A percentile compares a stretch with the other conserved stretches of the same genome.
These are phyloP conservation scores for Cheirogaleus medius DNA, from an alignment of 2,113 vertebrate genomes.

Conservation along the genomic window DNA sequence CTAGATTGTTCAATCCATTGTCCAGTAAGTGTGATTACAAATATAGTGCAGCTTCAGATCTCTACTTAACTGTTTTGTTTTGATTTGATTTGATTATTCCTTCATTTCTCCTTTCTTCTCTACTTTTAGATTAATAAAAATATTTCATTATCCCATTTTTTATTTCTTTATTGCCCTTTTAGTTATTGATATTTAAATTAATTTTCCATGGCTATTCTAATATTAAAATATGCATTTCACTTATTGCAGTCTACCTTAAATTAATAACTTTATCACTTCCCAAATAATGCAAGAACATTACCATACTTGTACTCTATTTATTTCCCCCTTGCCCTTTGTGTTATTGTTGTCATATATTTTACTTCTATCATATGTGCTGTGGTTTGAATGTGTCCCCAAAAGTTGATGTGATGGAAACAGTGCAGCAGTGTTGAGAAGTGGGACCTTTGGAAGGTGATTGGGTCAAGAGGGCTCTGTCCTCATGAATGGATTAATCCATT, in stretches of 20 bases:
- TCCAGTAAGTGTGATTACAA: neutral
- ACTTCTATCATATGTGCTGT: neutral
- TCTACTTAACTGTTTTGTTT: neutral
- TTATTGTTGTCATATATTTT: neutral
- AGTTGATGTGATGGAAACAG: neutral
- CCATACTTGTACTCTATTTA: neutral
- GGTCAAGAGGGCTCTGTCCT: neutral
- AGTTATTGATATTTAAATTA: neutral
- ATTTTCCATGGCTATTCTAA: neutral
- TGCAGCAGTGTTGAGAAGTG: neutral
- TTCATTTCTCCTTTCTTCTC: neutral
- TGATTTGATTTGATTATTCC: no score
- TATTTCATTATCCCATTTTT: neutral
- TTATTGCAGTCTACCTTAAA: neutral
- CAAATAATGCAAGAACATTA: neutral
- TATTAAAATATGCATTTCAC: neutral
- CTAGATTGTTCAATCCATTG: neutral
- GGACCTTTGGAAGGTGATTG: neutral
- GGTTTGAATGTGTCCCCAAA: neutral
- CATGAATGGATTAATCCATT: neutral
- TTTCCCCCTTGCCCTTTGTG: neutral
- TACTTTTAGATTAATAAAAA: neutral
- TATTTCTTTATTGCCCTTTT: neutral
- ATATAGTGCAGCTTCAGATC: neutral
- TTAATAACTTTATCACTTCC: neutral